These are phyloP conservation scores for Sphaeramia orbicularis DNA, from an alignment of 2,797 vertebrate genomes.

Conservation along the genomic window DNA sequence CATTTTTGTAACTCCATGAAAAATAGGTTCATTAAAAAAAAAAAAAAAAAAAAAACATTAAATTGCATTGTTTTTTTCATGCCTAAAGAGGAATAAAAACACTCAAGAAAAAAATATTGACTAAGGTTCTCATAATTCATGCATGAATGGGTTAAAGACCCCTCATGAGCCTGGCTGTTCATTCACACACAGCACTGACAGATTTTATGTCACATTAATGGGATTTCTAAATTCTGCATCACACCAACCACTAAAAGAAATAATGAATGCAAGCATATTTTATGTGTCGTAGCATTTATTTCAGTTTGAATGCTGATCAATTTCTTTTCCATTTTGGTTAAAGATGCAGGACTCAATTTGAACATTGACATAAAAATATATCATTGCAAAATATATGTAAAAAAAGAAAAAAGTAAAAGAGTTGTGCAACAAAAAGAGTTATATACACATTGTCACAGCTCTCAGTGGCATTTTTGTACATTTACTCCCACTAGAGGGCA, in stretches of 20 bases:
- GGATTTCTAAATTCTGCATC: conserved; percentile 7
- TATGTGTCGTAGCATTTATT: not conserved
- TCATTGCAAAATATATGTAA: conserved; percentile 1
- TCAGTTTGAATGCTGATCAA: conserved; percentile 20
- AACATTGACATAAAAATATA: conserved; percentile 9
- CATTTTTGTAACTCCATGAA: too few relatives aligned
- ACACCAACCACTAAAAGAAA: not conserved
- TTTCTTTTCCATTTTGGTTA: conserved; percentile 5
- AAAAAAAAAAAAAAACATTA: too few relatives aligned
- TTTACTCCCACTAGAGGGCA: conserved; percentile 59
- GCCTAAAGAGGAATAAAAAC: too few relatives aligned
- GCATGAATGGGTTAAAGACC: conserved; percentile 3
- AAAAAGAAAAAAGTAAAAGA: conserved; percentile 2
- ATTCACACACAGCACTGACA: conserved; percentile 17
- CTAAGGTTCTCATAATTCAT: too few relatives aligned
- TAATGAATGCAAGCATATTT: not conserved
- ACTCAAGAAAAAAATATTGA: too few relatives aligned
- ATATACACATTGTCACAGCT: not conserved
- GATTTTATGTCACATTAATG: conserved; percentile 47
- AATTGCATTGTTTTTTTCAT: too few relatives aligned
- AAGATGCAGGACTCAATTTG: conserved; percentile 11
- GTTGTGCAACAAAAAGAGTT: not conserved
- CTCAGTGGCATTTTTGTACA: not conserved
- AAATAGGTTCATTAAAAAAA: too few relatives aligned
- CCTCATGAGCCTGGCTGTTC: conserved; percentile 12